Evolutionary conservation across 2,113 vertebrate genomes (phyloP).

Genomic region (Sander lucioperca): DNA sequence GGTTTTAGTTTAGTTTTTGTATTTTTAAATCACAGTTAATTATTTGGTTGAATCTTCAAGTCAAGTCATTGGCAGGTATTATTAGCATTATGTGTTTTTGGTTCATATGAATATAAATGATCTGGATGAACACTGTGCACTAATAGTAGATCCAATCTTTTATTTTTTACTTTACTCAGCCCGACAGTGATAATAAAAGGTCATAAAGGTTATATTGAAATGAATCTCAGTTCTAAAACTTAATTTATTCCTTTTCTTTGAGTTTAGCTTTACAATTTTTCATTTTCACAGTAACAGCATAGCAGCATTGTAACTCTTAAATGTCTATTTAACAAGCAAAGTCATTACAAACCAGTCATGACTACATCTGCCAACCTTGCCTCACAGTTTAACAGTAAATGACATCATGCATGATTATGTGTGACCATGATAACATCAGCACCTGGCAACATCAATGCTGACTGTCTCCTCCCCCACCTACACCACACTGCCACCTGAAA

Average conservation of each 20-base stretch:
- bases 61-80: not conserved
- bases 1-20: not conserved
- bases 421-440: conserved; percentile 34
- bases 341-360: not conserved
- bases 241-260: not conserved
- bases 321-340: not conserved
- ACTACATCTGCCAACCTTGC: not conserved
- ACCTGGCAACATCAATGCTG: conserved; percentile 46
- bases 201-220: not conserved
- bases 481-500: conserved; percentile 63
- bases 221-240: not conserved
- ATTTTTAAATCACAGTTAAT: not conserved
- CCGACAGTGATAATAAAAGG: not conserved
- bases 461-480: conserved; percentile 19
- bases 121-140: not conserved
- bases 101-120: not conserved
- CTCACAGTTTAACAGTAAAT: conserved; percentile 40
- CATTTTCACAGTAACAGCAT: no score
- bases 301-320: not conserved
- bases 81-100: not conserved
- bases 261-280: not conserved
- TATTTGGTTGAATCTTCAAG: not conserved
- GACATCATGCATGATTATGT: not conserved
- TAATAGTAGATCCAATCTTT: not conserved
- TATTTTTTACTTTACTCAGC: not conserved